These are phyloP conservation scores for Rhinichthys klamathensis DNA, from an alignment of 2,113 vertebrate genomes.

Conservation along the genomic window DNA sequence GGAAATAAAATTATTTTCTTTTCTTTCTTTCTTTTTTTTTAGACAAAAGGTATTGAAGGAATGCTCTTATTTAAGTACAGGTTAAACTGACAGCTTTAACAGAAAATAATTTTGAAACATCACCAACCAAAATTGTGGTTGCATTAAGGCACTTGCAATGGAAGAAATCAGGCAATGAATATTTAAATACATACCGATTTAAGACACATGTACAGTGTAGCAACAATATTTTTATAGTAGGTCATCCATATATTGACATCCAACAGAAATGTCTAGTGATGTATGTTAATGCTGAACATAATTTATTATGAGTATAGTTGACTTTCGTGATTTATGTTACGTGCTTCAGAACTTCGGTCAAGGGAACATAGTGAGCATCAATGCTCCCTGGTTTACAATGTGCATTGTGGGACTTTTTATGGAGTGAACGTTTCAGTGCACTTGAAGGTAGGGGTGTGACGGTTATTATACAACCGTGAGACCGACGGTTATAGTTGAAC, in stretches of 20 bases:
- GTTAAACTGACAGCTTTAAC: background rate
- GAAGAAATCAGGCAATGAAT: background rate
- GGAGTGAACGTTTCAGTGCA: too few species aligned
- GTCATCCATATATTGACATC: background rate
- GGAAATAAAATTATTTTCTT: background rate
- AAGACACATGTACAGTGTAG: background rate
- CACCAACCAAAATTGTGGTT: background rate
- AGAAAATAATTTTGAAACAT: background rate
- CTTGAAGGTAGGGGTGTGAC: too few species aligned
- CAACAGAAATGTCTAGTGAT: background rate
- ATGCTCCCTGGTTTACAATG: too few species aligned
- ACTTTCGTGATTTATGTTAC: too few species aligned
- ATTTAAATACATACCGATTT: background rate
- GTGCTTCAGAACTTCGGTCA: too few species aligned
- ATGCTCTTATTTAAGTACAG: background rate
- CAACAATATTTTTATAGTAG: background rate
- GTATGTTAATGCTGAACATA: too few species aligned
- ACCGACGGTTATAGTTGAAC: too few species aligned
- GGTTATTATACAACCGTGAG: too few species aligned
- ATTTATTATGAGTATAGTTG: too few species aligned
- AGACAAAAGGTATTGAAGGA: background rate
- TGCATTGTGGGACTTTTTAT: too few species aligned
- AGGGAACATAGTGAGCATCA: too few species aligned
- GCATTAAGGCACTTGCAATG: background rate
- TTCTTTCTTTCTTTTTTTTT: too few species aligned